Evolutionary conservation across 2,113 vertebrate genomes (phyloP), one percentile per base, ranked within the genome.

Genomic region (Porphyrio hochstetteri): DNA sequence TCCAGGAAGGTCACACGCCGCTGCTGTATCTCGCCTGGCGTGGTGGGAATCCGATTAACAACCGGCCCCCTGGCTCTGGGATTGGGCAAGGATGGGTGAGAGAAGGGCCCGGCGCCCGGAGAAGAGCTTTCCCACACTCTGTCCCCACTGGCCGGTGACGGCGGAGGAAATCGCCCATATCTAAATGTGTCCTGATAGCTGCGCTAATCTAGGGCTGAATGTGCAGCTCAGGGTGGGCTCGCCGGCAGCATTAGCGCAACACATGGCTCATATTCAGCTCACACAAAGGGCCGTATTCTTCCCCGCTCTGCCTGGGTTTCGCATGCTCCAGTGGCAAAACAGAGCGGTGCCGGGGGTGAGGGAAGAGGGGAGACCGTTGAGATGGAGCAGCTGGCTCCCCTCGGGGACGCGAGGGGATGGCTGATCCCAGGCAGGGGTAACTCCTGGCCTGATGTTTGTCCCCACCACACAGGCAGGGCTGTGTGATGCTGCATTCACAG

Each of bases 161-260:
- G 98, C 97, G 88, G 97, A 98, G 98, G 98, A 99, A 99, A 98
- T 98, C 98, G 98, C 96, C 98, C 98, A 97, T 98, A 98, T 97
- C 98, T 98, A 98, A 99, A 98, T 96, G 95, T 85, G 98, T 98
- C 97, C 98, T 97, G 97, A 98, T 97, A 97, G 97, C 97, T 95
- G 95, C 97, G 94, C 98, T 98, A 99, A 98, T 99, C 98, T 98
- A 97, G 97, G 96, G 87, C 98, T 98, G 98, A 98, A 98, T 98
- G 98, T 33, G 95, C 95, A 78, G 98, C 98, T 97, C 97, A 97
- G 98, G 98, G 98, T 96, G 97, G 98, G 98, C 98, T 98, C 98
- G 87, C 97, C 96, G 95, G 98, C 97, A 93, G 97, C 97, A 95
- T 98, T 98, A 98, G 98, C 69, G 96, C 97, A 98, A 97, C 98